phyloP scores from a whole-genome alignment of 2,797 vertebrate species.

The Euthynnus affinis region DNA sequence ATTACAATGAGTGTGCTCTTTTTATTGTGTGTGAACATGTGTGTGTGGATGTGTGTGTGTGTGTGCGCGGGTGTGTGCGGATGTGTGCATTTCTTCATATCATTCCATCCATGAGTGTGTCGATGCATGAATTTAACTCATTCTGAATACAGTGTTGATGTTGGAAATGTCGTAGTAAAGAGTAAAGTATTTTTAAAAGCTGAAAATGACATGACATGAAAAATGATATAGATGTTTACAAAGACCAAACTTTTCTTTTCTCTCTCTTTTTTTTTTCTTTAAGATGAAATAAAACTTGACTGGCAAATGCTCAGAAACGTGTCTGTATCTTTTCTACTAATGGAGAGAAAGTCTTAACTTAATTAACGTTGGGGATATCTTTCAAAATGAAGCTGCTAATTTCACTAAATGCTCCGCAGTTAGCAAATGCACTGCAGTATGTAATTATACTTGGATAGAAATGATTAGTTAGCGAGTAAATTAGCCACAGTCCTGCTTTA shows the following conservation, averaged over 20 bases:
- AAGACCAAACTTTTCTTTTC: slow-evolving; percentile 71
- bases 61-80: not conserved
- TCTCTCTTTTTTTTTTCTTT: slow-evolving; percentile 56
- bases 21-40: slow-evolving; percentile 1
- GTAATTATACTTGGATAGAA: slow-evolving; percentile 17
- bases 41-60: slow-evolving; percentile 3
- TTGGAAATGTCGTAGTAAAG: slow-evolving; percentile 78
- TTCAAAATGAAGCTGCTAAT: slow-evolving; percentile 18
- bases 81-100: slow-evolving; percentile 34
- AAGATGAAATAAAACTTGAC: slow-evolving; percentile 76
- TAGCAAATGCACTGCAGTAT: slow-evolving; percentile 16
- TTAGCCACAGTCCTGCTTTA: not conserved
- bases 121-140: slow-evolving; percentile 77
- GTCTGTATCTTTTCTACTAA: slow-evolving; percentile 15
- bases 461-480: not conserved
- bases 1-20: slow-evolving; percentile 40
- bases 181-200: slow-evolving; percentile 75
- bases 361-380: not conserved
- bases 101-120: slow-evolving; percentile 65
- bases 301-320: slow-evolving; percentile 48
- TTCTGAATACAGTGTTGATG: slow-evolving; percentile 75
- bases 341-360: not conserved
- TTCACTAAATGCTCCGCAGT: not conserved
- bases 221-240: slow-evolving; percentile 76
- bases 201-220: slow-evolving; percentile 70